Conservation (phyloP, 2,888 invertebrate genomes). For the Chrysina gloriosa region DNA sequence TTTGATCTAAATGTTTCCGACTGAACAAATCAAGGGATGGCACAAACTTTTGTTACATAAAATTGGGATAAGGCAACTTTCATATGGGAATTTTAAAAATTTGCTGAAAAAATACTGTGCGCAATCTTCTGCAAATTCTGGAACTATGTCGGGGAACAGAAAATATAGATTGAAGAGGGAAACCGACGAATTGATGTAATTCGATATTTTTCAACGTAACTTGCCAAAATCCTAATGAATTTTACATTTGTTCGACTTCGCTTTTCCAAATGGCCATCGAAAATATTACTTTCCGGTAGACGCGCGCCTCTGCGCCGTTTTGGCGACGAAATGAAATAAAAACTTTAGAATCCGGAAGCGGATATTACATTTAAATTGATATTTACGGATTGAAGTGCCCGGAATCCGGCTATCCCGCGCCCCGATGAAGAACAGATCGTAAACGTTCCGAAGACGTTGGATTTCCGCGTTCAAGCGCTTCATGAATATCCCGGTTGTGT, state of each 20-base stretch:
- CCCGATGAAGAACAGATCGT: not conserved
- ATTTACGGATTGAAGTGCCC: not conserved
- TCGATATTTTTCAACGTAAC: not conserved
- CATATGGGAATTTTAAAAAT: too few relatives aligned
- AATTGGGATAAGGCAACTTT: too few relatives aligned
- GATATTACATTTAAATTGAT: slow-evolving; percentile 16
- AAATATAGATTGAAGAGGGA: not conserved
- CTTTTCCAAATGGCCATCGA: not conserved
- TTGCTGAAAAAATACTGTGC: too few relatives aligned
- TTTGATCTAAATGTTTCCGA: too few relatives aligned
- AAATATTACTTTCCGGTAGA: not conserved
- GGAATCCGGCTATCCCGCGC: not conserved
- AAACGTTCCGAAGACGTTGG: not conserved
- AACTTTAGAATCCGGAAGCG: not conserved
- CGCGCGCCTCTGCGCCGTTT: not conserved
- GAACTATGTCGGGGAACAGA: too few relatives aligned
- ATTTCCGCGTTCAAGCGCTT: not conserved
- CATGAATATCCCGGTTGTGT: not conserved
- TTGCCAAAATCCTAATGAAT: slow-evolving; percentile 1
- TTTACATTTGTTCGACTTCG: not conserved
- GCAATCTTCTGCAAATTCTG: too few relatives aligned
- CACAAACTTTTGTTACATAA: too few relatives aligned
- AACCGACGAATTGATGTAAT: not conserved
- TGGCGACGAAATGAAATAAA: not conserved
- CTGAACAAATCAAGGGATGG: too few relatives aligned